phyloP scores from a whole-genome alignment of 2,113 vertebrate species.

The Pangasianodon hypophthalmus region DNA sequence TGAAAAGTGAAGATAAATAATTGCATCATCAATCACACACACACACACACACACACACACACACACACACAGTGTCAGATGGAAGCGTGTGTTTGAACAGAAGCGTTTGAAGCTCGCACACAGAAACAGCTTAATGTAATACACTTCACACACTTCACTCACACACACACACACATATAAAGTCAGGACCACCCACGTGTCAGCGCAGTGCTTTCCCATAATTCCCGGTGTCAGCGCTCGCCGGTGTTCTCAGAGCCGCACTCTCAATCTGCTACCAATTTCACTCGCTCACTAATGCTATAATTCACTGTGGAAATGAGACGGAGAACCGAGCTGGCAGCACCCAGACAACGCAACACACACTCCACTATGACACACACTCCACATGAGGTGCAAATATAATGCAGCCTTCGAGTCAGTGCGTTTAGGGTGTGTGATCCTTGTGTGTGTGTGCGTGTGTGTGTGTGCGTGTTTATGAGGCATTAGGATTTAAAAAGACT shows the following conservation, averaged over 20 bases:
- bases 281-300: constrained; percentile 48
- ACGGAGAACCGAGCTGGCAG: constrained; percentile 52
- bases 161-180: background rate
- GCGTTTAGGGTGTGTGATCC: constrained; percentile 25
- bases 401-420: constrained; percentile 16
- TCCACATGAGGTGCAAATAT: constrained; percentile 11
- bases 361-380: background rate
- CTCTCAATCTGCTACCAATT: constrained; percentile 55
- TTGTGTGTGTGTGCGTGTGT: background rate
- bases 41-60: constrained; percentile 9
- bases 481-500: background rate
- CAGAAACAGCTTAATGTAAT: constrained; percentile 28
- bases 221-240: constrained; percentile 20
- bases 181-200: constrained; percentile 22
- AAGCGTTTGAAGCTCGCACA: constrained; percentile 13
- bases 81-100: constrained; percentile 20
- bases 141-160: constrained; percentile 4
- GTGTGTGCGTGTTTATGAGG: background rate
- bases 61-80: constrained; percentile 17
- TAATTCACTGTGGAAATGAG: constrained; percentile 52
- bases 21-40: constrained; percentile 49
- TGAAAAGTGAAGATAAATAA: constrained; percentile 64
- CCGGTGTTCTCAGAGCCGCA: constrained; percentile 33
- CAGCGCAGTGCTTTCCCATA: constrained; percentile 16
- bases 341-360: constrained; percentile 3